Conservation (phyloP, 2,113 vertebrate genomes). For the Nothoprocta perdicaria region DNA sequence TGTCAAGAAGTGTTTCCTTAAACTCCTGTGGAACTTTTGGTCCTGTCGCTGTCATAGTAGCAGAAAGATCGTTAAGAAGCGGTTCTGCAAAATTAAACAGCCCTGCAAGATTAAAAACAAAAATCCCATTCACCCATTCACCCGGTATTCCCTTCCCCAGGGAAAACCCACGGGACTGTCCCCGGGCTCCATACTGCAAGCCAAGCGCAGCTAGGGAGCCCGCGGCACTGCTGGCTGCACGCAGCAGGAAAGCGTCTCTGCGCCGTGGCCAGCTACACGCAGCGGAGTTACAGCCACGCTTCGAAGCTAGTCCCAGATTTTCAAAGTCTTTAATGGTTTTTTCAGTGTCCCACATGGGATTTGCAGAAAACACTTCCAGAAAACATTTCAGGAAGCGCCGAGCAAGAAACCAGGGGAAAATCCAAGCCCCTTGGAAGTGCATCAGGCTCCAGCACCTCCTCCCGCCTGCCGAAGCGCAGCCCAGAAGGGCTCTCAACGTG, state of each 20-base stretch:
- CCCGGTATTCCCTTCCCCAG: not conserved
- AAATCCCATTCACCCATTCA: not conserved
- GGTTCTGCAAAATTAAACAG: not conserved
- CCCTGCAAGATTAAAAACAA: not conserved
- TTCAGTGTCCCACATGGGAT: not conserved
- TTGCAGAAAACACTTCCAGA: not conserved
- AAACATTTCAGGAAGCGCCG: not conserved
- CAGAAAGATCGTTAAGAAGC: not conserved
- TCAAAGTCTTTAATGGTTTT: not conserved
- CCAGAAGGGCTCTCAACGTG: not conserved
- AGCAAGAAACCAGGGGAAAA: fast-evolving
- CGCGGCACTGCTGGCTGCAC: fast-evolving
- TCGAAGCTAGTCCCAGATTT: not conserved
- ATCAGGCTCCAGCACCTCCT: not conserved
- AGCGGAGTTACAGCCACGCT: not conserved
- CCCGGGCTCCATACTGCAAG: not conserved
- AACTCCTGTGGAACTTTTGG: too few relatives aligned
- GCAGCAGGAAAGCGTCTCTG: not conserved
- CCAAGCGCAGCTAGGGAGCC: not conserved
- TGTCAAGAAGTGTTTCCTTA: too few relatives aligned
- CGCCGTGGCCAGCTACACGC: not conserved
- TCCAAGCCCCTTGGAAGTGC: not conserved
- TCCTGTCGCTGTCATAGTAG: too few relatives aligned
- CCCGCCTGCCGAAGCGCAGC: not conserved
- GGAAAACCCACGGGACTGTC: not conserved